Base-by-base conservation (phyloP, 1,140 invertebrate genomes). In the Palaemon carinicauda region DNA sequence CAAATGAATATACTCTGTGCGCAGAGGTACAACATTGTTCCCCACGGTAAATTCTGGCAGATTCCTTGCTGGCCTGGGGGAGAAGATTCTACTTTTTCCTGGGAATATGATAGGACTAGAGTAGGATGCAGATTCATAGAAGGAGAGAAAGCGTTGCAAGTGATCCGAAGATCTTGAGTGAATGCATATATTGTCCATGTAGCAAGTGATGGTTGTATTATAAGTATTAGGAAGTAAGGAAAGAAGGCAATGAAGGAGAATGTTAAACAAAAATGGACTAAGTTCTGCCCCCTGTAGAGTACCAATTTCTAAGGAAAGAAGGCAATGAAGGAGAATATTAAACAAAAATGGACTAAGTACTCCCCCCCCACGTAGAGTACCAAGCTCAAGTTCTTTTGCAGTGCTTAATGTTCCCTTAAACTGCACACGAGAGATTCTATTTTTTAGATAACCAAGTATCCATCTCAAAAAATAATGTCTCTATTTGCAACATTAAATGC, bases 401-500 rank as follows among this genome's bases (percentile, higher is more conserved):
- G n/a, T n/a, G n/a, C n/a, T 78, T 10, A 3, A 60, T 24, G 78
- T 50, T 3, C 52, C 51, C 12, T 56, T 80, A 56, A 80, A 80
- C 24, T 56, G 53, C 9, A 80, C 78, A 56, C 19, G 51, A 4
- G 78, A 10, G 10, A 31, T 56, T 80, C 51, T 80, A 3, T 14
- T 56, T 10, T 29, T 3, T 17, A 78, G n/a, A 50, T 78, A 78
- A 3, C 75, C 41, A 19, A 24, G 71, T n/a, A 74, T 74, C 71
- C 29, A 74, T 27, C 31, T 21, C 27, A 74, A 27, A 5, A 74
- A n/a, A 78, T 51, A 19, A 78, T 78, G 9, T 50, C 19, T 78
- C 33, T 51, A n/a, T 78, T 78, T n/a, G 75, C 33, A 78, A 50
- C 33, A 50, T 78, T 53, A 80, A 24, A 80, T 15, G 78, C 19